These are phyloP conservation scores for Oasisia sp. DNA, from an alignment of 2,888 invertebrate species.

Conservation along the genomic window DNA sequence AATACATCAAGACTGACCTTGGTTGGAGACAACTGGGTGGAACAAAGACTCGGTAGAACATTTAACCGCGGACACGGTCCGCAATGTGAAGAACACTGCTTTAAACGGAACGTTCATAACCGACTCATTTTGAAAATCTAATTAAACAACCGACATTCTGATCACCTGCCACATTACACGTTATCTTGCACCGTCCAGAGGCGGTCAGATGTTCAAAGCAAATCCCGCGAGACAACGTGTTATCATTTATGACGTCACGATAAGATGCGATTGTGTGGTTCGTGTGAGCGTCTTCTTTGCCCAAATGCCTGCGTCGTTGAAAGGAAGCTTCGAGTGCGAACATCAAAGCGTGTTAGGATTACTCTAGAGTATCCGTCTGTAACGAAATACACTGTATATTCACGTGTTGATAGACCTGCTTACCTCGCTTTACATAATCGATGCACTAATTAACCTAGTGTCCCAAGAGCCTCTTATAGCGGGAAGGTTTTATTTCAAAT, in stretches of 20 bases:
- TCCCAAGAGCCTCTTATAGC: neutral
- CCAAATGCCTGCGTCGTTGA: neutral
- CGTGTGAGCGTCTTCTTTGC: neutral
- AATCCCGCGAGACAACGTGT: neutral
- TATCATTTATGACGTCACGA: conserved; percentile 1
- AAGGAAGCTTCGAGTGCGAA: neutral
- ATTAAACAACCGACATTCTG: neutral
- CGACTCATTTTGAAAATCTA: neutral
- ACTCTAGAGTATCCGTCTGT: neutral
- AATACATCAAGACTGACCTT: too few species aligned
- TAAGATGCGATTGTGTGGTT: neutral
- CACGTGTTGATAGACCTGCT: neutral
- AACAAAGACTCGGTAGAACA: too few species aligned
- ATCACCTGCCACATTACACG: neutral
- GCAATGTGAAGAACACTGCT: neutral
- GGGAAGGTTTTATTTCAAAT: neutral
- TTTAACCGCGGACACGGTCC: neutral
- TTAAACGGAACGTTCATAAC: neutral
- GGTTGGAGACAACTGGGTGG: too few species aligned
- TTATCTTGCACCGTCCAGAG: neutral
- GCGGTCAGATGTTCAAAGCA: neutral
- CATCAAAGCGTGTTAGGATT: neutral
- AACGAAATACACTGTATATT: neutral
- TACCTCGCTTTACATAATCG: neutral
- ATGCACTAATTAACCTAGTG: neutral